Evolutionary conservation across 2,888 invertebrate genomes (phyloP).

Genomic region (Dicycla oo): DNA sequence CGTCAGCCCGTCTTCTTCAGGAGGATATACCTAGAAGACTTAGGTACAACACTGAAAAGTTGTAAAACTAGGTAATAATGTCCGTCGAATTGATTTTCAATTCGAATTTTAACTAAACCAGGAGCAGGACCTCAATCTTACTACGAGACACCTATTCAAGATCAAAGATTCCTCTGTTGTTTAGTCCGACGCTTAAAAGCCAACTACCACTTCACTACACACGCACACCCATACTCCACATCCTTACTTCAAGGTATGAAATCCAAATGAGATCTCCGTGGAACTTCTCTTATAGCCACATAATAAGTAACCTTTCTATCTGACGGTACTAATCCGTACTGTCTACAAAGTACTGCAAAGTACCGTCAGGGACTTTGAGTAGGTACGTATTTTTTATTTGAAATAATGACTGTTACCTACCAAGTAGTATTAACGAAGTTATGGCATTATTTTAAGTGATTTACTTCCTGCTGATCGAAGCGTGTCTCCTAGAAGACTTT

Average conservation of each 20-base stretch:
- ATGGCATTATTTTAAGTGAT: no score
- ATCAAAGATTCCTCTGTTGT: not conserved
- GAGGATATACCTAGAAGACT: not conserved
- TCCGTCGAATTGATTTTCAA: not conserved
- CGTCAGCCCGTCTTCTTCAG: not conserved
- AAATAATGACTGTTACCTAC: no score
- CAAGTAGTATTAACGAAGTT: no score
- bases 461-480: no score
- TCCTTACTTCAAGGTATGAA: not conserved
- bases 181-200: not conserved
- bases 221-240: not conserved
- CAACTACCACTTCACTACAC: not conserved
- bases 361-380: no score
- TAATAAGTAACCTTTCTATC: not conserved
- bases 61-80: not conserved
- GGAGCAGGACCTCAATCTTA: not conserved
- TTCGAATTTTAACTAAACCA: not conserved
- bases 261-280: not conserved
- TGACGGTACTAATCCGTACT: no score
- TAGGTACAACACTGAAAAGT: not conserved
- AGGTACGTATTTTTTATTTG: no score
- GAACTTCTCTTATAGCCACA: not conserved
- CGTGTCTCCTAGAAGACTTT: no score
- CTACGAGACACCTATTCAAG: not conserved
- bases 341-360: no score